These are phyloP conservation scores for Tetrax tetrax DNA, from an alignment of 2,113 vertebrate genomes.

Conservation along the genomic window DNA sequence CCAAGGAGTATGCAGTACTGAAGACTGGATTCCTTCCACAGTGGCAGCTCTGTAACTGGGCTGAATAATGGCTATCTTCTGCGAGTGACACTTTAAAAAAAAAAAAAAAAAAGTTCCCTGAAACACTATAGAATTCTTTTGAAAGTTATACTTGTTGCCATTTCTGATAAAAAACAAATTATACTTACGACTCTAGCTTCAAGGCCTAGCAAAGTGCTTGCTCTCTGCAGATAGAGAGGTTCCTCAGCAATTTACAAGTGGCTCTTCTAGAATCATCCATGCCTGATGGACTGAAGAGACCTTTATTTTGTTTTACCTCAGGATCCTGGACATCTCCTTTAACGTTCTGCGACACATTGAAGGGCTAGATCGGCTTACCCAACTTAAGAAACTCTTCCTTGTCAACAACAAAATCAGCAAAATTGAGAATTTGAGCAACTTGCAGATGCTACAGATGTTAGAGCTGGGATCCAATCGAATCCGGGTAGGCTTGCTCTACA, in stretches of 20 bases:
- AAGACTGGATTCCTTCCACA: background rate
- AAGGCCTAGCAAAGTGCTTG: background rate
- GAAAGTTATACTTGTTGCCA: background rate
- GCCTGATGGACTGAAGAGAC: background rate
- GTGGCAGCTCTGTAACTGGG: background rate
- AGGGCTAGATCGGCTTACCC: constrained; percentile 86
- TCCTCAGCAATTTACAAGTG: background rate
- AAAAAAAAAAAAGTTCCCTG: no score
- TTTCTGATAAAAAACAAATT: background rate
- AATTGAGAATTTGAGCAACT: constrained; percentile 86
- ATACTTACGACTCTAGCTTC: background rate
- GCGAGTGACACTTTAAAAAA: no score
- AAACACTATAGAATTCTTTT: background rate
- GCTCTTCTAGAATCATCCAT: background rate
- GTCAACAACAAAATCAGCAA: constrained; percentile 95
- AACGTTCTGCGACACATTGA: constrained; percentile 93
- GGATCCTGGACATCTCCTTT: constrained; percentile 94
- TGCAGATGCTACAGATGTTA: constrained; percentile 88
- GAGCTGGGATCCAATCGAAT: constrained; percentile 98
- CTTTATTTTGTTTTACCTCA: constrained; percentile 61
- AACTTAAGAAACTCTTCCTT: constrained; percentile 92
- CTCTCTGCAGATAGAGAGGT: background rate
- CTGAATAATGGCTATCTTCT: background rate
- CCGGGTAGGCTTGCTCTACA: constrained; percentile 80
- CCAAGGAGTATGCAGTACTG: background rate